Evolutionary conservation across 2,113 vertebrate species (phyloP), one percentile per base, ranked within the genome.

Genomic region (Microtus pennsylvanicus): DNA sequence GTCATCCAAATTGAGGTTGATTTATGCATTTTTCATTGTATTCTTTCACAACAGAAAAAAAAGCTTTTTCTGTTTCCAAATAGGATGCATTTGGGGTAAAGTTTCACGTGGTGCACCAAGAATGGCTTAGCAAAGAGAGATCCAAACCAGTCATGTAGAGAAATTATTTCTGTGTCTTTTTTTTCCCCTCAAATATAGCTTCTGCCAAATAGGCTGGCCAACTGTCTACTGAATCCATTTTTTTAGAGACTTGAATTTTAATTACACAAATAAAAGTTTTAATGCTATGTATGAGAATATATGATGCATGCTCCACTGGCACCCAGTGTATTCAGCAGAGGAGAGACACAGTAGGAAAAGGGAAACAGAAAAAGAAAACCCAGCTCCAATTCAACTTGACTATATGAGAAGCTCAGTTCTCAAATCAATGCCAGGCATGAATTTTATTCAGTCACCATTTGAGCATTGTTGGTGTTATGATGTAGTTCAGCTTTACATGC

Each of bases 31-130:
- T 97, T 97, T 69, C 95, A 96, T 97, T 96, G 97, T 98, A 98
- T 93, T 97, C 97, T 98, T 98, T 92, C 97, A 98, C 94, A 97
- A 90, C 95, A 96, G 88, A 96, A 96, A 95, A 98, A 98, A 98
- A 98, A 96, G 90, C 96, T 92, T 85, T 90, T 92, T 97, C 98
- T 97, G 97, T 96, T 95, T 98, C 96, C 97, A 96, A 98, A 90
- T 95, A 95, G 94, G 74, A 95, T 94, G 95, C 86, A 96, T 90
- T 93, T 0, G 70, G 97, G 97, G 96, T 97, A 95, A 97, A 98
- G 94, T 96, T 98, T 96, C 89, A 97, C 96, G 92, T 96, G 94
- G 90, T 93, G 55, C 76, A 95, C 74, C 81, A 88, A 86, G 47
- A 96, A 97, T 52, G 90, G 50, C 89, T 96, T 77, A 92, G 94